Conservation (phyloP, 2,888 invertebrate genomes). For the Furcula furcula region DNA sequence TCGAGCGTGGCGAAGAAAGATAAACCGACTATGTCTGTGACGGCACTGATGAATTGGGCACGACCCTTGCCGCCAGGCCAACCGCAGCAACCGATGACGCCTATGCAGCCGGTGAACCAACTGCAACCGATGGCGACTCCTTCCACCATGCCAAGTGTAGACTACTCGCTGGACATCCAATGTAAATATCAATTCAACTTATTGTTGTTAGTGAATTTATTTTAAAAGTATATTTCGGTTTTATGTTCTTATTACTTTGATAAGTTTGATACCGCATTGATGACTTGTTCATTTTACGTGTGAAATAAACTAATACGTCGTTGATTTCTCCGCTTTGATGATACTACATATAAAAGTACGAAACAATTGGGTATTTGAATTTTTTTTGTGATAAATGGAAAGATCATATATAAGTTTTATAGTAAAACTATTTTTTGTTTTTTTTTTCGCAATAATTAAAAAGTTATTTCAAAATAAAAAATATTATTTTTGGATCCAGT, state of each 20-base stretch:
- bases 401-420: too few species aligned
- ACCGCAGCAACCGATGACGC: conserved; percentile 61
- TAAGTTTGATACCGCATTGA: background rate
- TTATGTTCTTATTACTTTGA: background rate
- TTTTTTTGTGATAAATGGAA: too few species aligned
- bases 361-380: too few species aligned
- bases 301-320: too few species aligned
- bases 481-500: too few species aligned
- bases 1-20: conserved; percentile 90
- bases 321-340: too few species aligned
- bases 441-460: too few species aligned
- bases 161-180: conserved; percentile 74
- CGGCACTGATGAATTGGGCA: conserved; percentile 89
- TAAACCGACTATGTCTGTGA: conserved; percentile 93
- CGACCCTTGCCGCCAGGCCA: conserved; percentile 69
- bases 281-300: too few species aligned
- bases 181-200: conserved; percentile 51
- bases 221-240: background rate
- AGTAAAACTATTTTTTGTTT: too few species aligned
- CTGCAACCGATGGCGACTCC: conserved; percentile 44
- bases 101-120: conserved; percentile 34
- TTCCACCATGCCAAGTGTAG: conserved; percentile 60
- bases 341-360: too few species aligned
- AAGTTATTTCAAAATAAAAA: too few species aligned
- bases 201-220: background rate